These are phyloP conservation scores for Eledona agricola DNA, from an alignment of 2,888 invertebrate genomes.

Conservation along the genomic window DNA sequence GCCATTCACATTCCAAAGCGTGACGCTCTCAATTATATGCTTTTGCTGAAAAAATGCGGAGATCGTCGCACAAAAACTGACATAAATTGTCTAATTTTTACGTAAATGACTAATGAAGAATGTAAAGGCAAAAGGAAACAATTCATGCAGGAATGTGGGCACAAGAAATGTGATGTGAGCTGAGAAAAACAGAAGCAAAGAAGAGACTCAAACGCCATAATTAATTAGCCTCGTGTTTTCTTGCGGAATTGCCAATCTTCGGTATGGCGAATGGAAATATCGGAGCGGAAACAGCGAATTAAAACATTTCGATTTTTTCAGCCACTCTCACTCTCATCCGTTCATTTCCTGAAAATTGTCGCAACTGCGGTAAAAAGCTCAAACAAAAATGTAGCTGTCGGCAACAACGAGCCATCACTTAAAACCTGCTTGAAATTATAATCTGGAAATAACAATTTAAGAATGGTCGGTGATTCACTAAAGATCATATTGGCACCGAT, in stretches of 20 bases:
- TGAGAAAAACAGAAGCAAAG: constrained; percentile 2
- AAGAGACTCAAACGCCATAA: constrained; percentile 1
- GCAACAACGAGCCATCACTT: constrained; percentile 31
- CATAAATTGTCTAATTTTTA: too few species aligned
- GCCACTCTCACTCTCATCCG: constrained; percentile 9
- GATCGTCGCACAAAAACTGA: too few species aligned
- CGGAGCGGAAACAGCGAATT: constrained; percentile 4
- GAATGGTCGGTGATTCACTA: constrained; percentile 48
- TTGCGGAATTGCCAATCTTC: constrained; percentile 5
- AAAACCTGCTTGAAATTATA: constrained; percentile 39
- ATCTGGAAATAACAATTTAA: constrained; percentile 42
- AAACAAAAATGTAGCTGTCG: too few species aligned
- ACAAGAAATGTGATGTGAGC: too few species aligned
- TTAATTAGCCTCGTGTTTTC: constrained; percentile 2
- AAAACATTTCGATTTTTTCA: constrained; percentile 1
- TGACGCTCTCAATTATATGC: too few species aligned
- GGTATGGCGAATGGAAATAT: constrained; percentile 5
- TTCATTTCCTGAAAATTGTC: too few species aligned
- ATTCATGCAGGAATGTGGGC: too few species aligned
- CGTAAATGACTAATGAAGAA: too few species aligned
- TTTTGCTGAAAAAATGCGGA: too few species aligned
- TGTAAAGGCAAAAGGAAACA: too few species aligned
- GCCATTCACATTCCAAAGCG: too few species aligned
- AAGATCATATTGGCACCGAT: constrained; percentile 55
- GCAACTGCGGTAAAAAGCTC: too few species aligned